phyloP scores from a whole-genome alignment of 2,113 vertebrate genomes.

The Cricetomys ansorgei region DNA sequence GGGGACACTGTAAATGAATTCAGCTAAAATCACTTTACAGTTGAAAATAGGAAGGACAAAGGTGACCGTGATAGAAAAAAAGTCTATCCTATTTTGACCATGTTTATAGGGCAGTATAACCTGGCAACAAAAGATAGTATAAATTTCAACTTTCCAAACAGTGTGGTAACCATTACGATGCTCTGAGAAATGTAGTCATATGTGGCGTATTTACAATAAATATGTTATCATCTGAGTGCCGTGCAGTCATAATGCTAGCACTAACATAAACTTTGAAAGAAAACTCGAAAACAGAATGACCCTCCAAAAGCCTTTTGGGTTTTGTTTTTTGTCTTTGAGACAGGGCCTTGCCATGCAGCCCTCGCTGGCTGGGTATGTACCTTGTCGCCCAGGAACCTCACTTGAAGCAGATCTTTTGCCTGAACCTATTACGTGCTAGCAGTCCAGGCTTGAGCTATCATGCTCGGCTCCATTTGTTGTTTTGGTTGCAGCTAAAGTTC shows the following conservation, averaged over 20 bases:
- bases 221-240: neutral
- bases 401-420: neutral
- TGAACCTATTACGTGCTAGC: neutral
- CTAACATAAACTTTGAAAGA: constrained; percentile 10
- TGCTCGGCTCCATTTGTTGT: accelerated
- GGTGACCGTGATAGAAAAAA: neutral
- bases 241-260: neutral
- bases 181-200: neutral
- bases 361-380: too few relatives aligned
- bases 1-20: neutral
- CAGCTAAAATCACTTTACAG: neutral
- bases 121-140: neutral
- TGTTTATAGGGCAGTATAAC: neutral
- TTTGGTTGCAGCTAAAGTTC: constrained; percentile 44
- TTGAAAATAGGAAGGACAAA: neutral
- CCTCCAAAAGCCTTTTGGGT: neutral
- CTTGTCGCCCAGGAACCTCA: neutral
- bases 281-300: neutral
- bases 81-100: neutral
- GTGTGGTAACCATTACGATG: neutral
- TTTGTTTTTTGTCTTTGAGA: neutral
- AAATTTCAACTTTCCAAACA: neutral
- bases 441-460: neutral
- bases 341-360: neutral
- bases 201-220: neutral